Percentiles rank a stretch among this genome's conserved stretches.
Conservation (phyloP, 92 coral and sea anemone genomes). For the Umimayanthus chanpuru region DNA sequence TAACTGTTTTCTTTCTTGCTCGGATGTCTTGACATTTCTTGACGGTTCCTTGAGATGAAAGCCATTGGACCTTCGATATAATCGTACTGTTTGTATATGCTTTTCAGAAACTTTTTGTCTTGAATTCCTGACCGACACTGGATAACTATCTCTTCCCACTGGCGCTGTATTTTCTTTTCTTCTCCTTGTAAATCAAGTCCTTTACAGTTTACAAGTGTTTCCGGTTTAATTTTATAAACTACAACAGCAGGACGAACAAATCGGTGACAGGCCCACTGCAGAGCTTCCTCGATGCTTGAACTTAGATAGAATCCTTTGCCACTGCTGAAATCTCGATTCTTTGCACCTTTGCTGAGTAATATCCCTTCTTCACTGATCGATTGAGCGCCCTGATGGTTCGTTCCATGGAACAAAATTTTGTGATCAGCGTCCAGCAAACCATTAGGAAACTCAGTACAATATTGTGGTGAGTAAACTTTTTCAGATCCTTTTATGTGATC, state of each 20-base stretch:
- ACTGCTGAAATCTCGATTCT: conserved; percentile 36
- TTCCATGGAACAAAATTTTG: conserved; percentile 50
- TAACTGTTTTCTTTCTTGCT: conserved; percentile 13
- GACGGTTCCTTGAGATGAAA: neutral
- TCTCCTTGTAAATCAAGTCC: conserved; percentile 12
- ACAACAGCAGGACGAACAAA: conserved; percentile 18
- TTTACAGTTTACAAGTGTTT: neutral
- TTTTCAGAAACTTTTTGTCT: neutral
- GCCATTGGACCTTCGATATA: conserved; percentile 40
- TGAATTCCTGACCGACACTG: neutral
- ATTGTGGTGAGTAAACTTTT: conserved; percentile 9
- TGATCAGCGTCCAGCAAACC: neutral
- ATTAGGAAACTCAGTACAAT: conserved; percentile 1
- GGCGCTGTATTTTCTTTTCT: neutral
- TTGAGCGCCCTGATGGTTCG: conserved; percentile 45
- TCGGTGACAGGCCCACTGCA: conserved; percentile 19
- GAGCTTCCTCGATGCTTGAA: conserved; percentile 18
- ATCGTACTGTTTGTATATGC: neutral
- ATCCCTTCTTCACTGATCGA: conserved; percentile 40
- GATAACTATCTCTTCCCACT: neutral
- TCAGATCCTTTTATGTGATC: neutral
- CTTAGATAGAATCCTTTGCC: conserved; percentile 46
- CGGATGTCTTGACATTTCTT: neutral
- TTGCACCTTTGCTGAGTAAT: conserved; percentile 3
- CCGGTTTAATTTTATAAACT: conserved; percentile 2